phyloP scores from a whole-genome alignment of 2,797 vertebrate species.

The Pangasius macronema region DNA sequence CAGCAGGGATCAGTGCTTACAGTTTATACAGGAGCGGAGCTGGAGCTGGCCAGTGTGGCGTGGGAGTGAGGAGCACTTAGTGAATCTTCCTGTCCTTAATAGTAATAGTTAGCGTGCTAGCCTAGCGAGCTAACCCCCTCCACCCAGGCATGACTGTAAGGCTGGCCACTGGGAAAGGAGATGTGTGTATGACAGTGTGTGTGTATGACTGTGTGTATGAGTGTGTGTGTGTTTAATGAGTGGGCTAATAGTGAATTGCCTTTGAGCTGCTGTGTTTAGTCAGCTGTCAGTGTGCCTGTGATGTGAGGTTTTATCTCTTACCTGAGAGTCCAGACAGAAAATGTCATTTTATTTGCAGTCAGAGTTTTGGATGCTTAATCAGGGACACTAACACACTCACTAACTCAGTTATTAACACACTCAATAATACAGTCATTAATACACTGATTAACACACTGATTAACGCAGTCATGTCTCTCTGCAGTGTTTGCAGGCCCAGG shows the following conservation, averaged over 20 bases:
- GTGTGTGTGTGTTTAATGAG: not conserved
- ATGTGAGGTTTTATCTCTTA: not conserved
- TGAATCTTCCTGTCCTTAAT: not conserved
- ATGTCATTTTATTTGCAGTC: not conserved
- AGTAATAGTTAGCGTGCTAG: not conserved
- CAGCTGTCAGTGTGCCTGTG: not conserved
- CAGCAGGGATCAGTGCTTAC: not conserved
- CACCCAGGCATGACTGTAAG: not conserved
- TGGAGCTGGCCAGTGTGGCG: no score
- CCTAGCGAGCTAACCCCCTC: not conserved
- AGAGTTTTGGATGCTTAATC: not conserved
- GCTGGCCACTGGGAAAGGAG: not conserved
- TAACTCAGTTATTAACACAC: no score
- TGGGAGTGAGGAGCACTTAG: not conserved
- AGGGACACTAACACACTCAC: no score
- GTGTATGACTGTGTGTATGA: not conserved
- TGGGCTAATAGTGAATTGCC: not conserved
- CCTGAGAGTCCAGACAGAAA: not conserved
- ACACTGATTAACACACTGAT: no score
- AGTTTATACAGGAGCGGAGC: not conserved
- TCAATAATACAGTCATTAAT: no score
- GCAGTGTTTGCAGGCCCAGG: no score
- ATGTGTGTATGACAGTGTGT: not conserved
- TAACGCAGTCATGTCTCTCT: no score
- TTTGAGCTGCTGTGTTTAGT: not conserved